Evolutionary conservation across 1,140 invertebrate species (phyloP).

Genomic region (Chymomyza costata): DNA sequence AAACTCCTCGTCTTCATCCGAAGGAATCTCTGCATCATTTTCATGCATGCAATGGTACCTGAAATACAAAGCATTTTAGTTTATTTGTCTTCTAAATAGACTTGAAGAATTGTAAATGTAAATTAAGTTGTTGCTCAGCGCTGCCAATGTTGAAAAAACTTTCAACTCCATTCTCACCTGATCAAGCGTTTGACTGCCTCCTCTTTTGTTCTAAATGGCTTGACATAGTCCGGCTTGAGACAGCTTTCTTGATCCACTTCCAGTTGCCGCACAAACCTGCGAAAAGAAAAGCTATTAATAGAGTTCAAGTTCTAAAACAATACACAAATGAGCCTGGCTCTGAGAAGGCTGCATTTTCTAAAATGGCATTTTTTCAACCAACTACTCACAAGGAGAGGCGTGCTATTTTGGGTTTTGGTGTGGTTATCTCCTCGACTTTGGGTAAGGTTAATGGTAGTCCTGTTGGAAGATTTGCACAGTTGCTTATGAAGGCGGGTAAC

Average conservation of each 20-base stretch:
- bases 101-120: no score
- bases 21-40: constrained; percentile 80
- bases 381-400: constrained; percentile 76
- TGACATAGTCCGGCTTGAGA: constrained; percentile 85
- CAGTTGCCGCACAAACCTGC: constrained; percentile 84
- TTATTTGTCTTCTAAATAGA: no score
- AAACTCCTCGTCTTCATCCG: constrained; percentile 87
- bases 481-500: constrained; percentile 29
- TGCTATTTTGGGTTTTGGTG: constrained; percentile 73
- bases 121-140: not conserved
- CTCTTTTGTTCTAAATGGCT: constrained; percentile 82
- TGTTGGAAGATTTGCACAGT: constrained; percentile 22
- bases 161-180: constrained; percentile 60
- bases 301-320: constrained; percentile 5
- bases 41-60: constrained; percentile 88
- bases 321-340: constrained; percentile 52
- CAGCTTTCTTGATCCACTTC: constrained; percentile 87
- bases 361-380: constrained; percentile 73
- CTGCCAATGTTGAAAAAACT: not conserved
- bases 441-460: constrained; percentile 16
- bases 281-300: constrained; percentile 28
- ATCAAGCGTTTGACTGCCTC: constrained; percentile 88
- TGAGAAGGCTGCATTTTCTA: no score
- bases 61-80: no score
- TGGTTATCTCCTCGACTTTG: constrained; percentile 56